Conservation (phyloP, 2,113 vertebrate genomes). For the Xenopus borealis region DNA sequence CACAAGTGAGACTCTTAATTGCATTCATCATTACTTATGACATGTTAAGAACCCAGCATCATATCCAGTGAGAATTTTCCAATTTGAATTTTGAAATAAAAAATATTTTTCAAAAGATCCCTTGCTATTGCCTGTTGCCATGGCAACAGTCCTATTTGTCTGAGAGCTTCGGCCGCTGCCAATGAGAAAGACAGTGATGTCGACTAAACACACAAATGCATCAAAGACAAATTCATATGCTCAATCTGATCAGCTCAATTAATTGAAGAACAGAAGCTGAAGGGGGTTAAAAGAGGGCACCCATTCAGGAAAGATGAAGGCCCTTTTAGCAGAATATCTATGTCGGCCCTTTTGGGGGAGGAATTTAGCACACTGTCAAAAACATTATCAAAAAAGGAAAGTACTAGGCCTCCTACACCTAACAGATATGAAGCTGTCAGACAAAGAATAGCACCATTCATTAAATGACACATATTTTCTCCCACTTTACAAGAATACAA, state of each 20-base stretch:
- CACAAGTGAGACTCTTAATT: slow-evolving; percentile 83
- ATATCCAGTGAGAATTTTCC: slow-evolving; percentile 78
- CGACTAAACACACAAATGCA: slow-evolving; percentile 82
- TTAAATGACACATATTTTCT: slow-evolving; percentile 98
- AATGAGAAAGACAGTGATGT: slow-evolving; percentile 77
- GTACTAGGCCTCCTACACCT: slow-evolving; percentile 87
- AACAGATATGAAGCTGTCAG: slow-evolving; percentile 98
- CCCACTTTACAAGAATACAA: slow-evolving; percentile 95
- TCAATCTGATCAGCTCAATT: slow-evolving; percentile 94
- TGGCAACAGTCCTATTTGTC: slow-evolving; percentile 94
- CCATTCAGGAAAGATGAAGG: slow-evolving; percentile 83
- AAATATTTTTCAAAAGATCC: slow-evolving; percentile 87
- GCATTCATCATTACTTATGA: slow-evolving; percentile 82
- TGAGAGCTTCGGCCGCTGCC: slow-evolving; percentile 77
- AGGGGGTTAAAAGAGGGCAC: slow-evolving; percentile 91
- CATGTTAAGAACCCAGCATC: slow-evolving; percentile 74
- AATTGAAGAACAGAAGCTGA: slow-evolving; percentile 90
- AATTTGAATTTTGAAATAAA: slow-evolving; percentile 87
- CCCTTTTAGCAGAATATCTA: slow-evolving; percentile 79
- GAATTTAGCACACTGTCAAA: slow-evolving; percentile 94
- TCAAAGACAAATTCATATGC: slow-evolving; percentile 87
- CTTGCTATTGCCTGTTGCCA: slow-evolving; percentile 88
- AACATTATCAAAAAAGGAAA: slow-evolving; percentile 85
- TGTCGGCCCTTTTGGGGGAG: slow-evolving; percentile 76
- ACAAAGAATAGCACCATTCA: slow-evolving; percentile 97